Conservation (phyloP, 1,140 invertebrate genomes). For the Solenopsis fugax region DNA sequence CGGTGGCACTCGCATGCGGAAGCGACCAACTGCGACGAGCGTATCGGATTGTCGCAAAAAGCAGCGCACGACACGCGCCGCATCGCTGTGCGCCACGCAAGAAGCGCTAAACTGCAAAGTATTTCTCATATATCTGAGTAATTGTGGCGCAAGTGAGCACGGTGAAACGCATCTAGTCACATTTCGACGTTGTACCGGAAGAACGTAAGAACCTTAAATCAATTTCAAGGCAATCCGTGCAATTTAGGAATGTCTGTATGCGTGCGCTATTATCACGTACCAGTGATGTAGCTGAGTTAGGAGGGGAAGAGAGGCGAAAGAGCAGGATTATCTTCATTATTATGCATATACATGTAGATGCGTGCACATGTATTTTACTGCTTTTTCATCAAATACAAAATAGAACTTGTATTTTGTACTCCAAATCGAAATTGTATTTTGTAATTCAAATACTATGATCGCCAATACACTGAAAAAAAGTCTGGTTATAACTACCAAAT, state of each 20-base stretch:
- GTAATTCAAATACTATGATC: too few species aligned
- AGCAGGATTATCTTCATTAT: neutral
- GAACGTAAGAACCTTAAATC: conserved; percentile 41
- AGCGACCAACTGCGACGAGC: conserved; percentile 23
- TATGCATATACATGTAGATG: neutral
- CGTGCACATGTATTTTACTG: neutral
- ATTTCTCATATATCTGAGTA: conserved; percentile 24
- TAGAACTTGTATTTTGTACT: too few species aligned
- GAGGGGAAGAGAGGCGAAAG: too few species aligned
- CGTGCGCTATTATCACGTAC: conserved; percentile 22
- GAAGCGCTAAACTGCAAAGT: conserved; percentile 41
- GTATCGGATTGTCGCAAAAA: conserved; percentile 42
- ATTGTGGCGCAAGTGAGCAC: conserved; percentile 34
- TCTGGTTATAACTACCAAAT: too few species aligned
- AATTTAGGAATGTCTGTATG: conserved; percentile 15
- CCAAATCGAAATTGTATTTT: too few species aligned
- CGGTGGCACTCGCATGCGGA: conserved; percentile 14
- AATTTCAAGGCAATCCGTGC: conserved; percentile 32
- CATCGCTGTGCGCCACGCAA: conserved; percentile 38
- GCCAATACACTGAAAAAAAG: too few species aligned
- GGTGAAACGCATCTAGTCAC: conserved; percentile 36
- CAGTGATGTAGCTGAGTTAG: neutral
- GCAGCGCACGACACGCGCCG: conserved; percentile 47
- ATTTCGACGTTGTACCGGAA: conserved; percentile 65
- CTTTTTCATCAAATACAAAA: neutral